A percentile compares a stretch with the other conserved stretches of the same genome.
phyloP scores from a whole-genome alignment of 2,888 invertebrate species.

The Acleris holmiana region DNA sequence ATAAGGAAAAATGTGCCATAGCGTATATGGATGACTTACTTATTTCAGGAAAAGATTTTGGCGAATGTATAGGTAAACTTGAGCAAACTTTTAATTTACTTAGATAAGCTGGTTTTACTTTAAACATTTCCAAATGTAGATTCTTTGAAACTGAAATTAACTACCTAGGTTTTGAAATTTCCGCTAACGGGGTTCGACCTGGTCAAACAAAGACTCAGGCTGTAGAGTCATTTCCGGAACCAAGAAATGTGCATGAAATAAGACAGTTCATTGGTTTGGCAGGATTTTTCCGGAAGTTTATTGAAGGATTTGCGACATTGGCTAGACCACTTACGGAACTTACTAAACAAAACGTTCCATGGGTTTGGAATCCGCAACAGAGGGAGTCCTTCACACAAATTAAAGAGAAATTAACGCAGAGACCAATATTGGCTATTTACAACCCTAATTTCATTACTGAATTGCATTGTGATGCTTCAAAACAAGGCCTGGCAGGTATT shows the following conservation, averaged over 20 bases:
- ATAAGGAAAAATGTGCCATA: neutral
- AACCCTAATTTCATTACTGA: slow-evolving; percentile 40
- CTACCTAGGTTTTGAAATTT: slow-evolving; percentile 36
- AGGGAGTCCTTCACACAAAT: too few species aligned
- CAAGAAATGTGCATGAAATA: slow-evolving; percentile 32
- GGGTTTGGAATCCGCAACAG: slow-evolving; percentile 18
- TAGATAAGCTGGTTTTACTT: neutral
- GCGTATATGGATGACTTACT: slow-evolving; percentile 16
- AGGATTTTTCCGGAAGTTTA: slow-evolving; percentile 28
- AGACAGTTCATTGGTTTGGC: slow-evolving; percentile 32
- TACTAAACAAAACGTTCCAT: slow-evolving; percentile 16
- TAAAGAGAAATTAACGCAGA: too few species aligned
- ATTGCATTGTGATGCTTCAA: slow-evolving; percentile 39
- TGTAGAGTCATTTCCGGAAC: slow-evolving; percentile 32
- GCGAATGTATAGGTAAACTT: slow-evolving; percentile 7
- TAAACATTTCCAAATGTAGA: slow-evolving; percentile 35
- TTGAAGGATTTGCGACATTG: slow-evolving; percentile 4
- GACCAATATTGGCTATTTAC: too few species aligned
- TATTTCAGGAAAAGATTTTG: neutral
- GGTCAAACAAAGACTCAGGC: slow-evolving; percentile 28
- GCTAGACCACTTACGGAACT: slow-evolving; percentile 19
- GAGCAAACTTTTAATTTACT: slow-evolving; percentile 2
- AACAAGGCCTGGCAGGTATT: slow-evolving; percentile 32
- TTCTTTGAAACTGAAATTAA: slow-evolving; percentile 33
- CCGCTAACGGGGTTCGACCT: slow-evolving; percentile 24